These are phyloP conservation scores for Tribolium madens DNA, from an alignment of 1,140 invertebrate genomes.

Conservation along the genomic window DNA sequence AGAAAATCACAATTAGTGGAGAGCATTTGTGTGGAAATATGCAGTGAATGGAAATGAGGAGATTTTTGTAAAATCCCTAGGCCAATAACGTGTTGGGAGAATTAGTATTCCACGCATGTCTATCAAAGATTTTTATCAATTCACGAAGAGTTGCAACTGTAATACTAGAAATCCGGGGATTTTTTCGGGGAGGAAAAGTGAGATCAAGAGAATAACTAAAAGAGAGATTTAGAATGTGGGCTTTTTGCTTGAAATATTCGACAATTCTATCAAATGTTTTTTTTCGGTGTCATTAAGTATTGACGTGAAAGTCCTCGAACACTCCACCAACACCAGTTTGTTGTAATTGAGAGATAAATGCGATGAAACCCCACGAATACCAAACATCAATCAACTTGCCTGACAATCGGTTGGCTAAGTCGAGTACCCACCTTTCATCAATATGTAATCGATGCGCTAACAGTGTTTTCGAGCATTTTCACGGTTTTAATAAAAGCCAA, in stretches of 20 bases:
- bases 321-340: background rate
- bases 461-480: background rate
- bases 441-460: slow-evolving; percentile 12
- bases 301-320: slow-evolving; percentile 15
- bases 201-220: background rate
- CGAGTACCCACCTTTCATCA: background rate
- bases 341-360: slow-evolving; percentile 44
- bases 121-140: slow-evolving; percentile 28
- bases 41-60: background rate
- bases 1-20: background rate
- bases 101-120: slow-evolving; percentile 6
- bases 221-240: background rate
- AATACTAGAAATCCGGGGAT: background rate
- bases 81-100: background rate
- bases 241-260: background rate
- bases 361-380: slow-evolving; percentile 23
- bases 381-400: slow-evolving; percentile 43
- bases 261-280: background rate
- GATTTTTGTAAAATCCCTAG: background rate
- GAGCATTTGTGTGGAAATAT: background rate
- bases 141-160: background rate
- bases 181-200: slow-evolving; percentile 1
- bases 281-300: background rate
- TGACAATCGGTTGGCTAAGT: slow-evolving; percentile 29
- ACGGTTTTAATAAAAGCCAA: slow-evolving; percentile 25